Base-by-base conservation (phyloP, 1,140 invertebrate species). In the Zaprionus camerounensis region DNA sequence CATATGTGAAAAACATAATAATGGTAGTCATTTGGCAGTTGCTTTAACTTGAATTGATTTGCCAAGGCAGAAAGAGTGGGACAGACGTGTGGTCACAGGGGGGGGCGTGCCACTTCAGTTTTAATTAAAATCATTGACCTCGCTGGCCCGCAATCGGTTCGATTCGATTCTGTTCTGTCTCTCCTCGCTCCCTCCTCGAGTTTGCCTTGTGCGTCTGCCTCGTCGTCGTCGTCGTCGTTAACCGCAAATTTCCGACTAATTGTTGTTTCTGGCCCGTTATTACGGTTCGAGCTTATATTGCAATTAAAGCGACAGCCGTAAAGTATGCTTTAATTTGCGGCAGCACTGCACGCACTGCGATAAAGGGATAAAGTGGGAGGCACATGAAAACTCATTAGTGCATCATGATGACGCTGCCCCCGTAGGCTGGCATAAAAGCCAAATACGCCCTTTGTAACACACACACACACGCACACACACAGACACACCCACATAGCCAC, bases 331-430 rank as follows among this genome's bases (percentile, higher is more conserved):
- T 64, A 75, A 75, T 51, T 49, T 65, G 38, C 41, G 34, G 26
- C 12, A 12, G 34, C 31, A 64, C 36, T 58, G 67, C 67, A 26
- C 9, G 7, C 22, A 57, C 17, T 2, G 22, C 15, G 57, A 59
- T 22, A 36, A 34, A 59, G 13, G 17, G 17, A 26, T 13, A 55
- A 31, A 56, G 44, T 5, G 6, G 36, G 49, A 17, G 20, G 38
- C 13, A 28, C 36, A 36, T 22, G 49, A 55, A 67, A 76, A 62
- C 69, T 76, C 62, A 72, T 76, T 76, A 76, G 74, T 72, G 57
- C 34, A 17, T 28, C 56, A 62, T 49, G 61, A 71, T 61, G 56
- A 36, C 36, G 74, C 6, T 12, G 22, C 38, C 31, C 31, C 31
- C 36, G 31, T 28, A 20, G 57, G 28, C 56, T 51, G 17, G 49